These are phyloP conservation scores for Neodiprion virginianus DNA, from an alignment of 1,140 invertebrate genomes.

Conservation along the genomic window DNA sequence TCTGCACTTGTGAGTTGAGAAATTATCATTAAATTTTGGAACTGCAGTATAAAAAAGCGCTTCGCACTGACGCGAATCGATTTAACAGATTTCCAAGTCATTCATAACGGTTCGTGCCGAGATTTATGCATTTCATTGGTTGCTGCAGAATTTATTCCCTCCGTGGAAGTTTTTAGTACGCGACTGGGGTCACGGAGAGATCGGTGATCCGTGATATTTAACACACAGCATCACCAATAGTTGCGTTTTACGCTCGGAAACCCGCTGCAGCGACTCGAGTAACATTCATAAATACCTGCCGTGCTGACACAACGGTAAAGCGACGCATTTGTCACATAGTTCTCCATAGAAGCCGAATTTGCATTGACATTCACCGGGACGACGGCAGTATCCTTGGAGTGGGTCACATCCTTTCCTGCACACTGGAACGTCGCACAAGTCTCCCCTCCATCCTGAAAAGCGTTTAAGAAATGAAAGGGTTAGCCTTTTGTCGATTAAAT, in stretches of 20 bases:
- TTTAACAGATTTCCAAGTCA: no score
- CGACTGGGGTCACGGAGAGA: no score
- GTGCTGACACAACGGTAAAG: constrained; percentile 84
- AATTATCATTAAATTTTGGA: no score
- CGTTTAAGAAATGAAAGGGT: constrained; percentile 10
- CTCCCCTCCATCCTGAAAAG: constrained; percentile 81
- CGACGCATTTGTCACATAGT: constrained; percentile 83
- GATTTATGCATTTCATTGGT: no score
- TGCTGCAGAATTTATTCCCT: neutral
- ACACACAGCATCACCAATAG: no score
- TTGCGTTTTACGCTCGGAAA: neutral
- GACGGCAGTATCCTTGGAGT: constrained; percentile 91
- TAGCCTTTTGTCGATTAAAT: neutral
- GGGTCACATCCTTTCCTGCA: constrained; percentile 91
- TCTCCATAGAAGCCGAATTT: constrained; percentile 86
- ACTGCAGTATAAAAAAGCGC: no score
- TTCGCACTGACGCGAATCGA: no score
- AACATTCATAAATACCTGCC: constrained; percentile 61
- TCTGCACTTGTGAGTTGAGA: no score
- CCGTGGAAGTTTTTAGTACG: neutral
- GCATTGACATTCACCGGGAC: constrained; percentile 83
- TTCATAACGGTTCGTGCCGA: no score
- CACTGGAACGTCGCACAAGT: constrained; percentile 89
- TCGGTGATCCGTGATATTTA: no score
- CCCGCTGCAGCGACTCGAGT: no score